phyloP scores from a whole-genome alignment of 23 tunicate genomes.

The Phallusia fumigata region DNA sequence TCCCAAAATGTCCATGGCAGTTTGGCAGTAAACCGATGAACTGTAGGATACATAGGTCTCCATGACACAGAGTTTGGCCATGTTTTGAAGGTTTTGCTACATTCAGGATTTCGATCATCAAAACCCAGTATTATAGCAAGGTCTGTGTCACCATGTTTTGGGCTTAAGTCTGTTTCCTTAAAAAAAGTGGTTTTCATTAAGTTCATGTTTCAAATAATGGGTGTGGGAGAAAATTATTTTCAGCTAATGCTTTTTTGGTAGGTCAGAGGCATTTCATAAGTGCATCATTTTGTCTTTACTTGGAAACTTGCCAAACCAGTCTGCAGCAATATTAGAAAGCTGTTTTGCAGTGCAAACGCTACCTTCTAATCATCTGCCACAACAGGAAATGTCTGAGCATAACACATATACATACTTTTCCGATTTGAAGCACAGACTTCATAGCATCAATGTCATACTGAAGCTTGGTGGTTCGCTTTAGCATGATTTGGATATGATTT shows the following conservation, averaged over 20 bases:
- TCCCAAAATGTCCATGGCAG: constrained; percentile 62
- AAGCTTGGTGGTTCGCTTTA: constrained; percentile 50
- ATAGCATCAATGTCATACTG: constrained; percentile 54
- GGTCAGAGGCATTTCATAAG: too few relatives aligned
- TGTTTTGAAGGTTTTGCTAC: background rate
- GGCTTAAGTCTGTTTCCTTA: constrained; percentile 18
- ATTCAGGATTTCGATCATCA: background rate
- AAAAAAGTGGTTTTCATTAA: background rate
- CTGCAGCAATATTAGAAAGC: too few relatives aligned
- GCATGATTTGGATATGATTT: constrained; percentile 29
- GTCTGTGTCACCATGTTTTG: constrained; percentile 12
- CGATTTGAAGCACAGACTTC: constrained; percentile 43
- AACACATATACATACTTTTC: constrained; percentile 35
- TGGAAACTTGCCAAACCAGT: too few relatives aligned
- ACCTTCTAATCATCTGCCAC: too few relatives aligned
- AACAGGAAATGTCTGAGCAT: too few relatives aligned
- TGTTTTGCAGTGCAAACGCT: too few relatives aligned
- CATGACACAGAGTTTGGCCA: constrained; percentile 74
- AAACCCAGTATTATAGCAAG: constrained; percentile 29
- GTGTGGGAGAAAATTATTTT: too few relatives aligned
- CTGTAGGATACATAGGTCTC: constrained; percentile 34
- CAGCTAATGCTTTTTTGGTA: too few relatives aligned
- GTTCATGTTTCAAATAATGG: too few relatives aligned
- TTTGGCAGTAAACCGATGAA: constrained; percentile 23
- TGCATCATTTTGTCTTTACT: too few relatives aligned